Percentiles rank a stretch among this genome's conserved stretches.
Conservation (phyloP, 2,113 vertebrate species). For the Numenius arquata region DNA sequence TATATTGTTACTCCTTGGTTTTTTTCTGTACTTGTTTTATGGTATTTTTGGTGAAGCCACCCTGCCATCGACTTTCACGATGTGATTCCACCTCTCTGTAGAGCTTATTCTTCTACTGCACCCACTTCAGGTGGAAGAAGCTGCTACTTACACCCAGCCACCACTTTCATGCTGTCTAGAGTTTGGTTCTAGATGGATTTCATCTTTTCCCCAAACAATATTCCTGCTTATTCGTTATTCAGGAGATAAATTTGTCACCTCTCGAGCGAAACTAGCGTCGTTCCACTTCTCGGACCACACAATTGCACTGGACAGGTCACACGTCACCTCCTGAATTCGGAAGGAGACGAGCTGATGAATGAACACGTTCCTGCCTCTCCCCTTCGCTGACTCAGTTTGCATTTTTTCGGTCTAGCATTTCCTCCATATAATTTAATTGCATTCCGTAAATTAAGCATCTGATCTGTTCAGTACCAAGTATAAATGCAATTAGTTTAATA, state of each 20-base stretch:
- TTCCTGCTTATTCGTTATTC: background rate
- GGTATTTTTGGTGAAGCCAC: background rate
- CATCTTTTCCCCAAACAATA: background rate
- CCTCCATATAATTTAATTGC: background rate
- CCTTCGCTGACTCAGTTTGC: background rate
- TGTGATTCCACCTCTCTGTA: background rate
- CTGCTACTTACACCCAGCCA: background rate
- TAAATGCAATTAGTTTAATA: background rate
- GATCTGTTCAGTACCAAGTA: too few relatives aligned
- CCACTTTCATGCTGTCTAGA: background rate
- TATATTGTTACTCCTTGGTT: background rate
- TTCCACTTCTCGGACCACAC: background rate
- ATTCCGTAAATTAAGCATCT: background rate
- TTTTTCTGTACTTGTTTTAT: background rate
- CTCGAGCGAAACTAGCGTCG: background rate
- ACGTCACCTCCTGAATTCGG: background rate
- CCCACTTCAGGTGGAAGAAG: background rate
- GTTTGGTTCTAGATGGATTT: background rate
- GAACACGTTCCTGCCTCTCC: background rate
- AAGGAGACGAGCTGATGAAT: background rate
- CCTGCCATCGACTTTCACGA: background rate
- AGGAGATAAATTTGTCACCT: background rate
- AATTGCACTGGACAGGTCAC: background rate
- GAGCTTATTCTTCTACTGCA: background rate
- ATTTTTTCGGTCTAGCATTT: background rate